Evolutionary conservation across 1,140 invertebrate genomes (phyloP).

Genomic region (Euura lappo): DNA sequence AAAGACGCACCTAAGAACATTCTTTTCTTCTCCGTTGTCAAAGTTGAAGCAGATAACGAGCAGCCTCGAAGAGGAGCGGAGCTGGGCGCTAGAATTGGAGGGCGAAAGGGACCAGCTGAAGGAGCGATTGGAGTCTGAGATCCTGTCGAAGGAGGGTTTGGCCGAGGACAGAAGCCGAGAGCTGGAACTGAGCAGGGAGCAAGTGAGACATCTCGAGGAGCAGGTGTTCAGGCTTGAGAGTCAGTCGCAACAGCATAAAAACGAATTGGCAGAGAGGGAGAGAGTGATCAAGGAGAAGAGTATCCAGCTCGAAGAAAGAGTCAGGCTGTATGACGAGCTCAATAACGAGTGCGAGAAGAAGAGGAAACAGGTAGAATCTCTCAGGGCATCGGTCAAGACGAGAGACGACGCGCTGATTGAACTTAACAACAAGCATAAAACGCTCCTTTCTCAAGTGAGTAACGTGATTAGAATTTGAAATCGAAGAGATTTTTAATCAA

Average conservation of each 20-base stretch:
- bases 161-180: constrained; percentile 39
- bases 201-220: constrained; percentile 55
- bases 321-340: constrained; percentile 46
- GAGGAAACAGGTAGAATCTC: constrained; percentile 54
- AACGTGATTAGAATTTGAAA: neutral
- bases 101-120: constrained; percentile 49
- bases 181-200: constrained; percentile 41
- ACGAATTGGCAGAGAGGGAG: constrained; percentile 48
- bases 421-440: constrained; percentile 53
- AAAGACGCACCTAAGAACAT: neutral
- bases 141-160: constrained; percentile 39
- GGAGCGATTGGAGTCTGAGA: constrained; percentile 44
- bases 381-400: constrained; percentile 50
- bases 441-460: constrained; percentile 50
- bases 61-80: constrained; percentile 51
- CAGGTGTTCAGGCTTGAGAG: constrained; percentile 49
- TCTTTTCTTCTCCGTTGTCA: constrained; percentile 2
- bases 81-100: constrained; percentile 52
- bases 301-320: constrained; percentile 47
- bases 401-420: constrained; percentile 54
- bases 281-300: constrained; percentile 50
- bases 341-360: constrained; percentile 46
- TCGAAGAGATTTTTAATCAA: neutral
- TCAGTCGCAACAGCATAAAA: constrained; percentile 44
- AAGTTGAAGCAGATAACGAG: constrained; percentile 50